Percentiles rank a stretch among this genome's conserved stretches.
phyloP scores from a whole-genome alignment of 1,140 invertebrate genomes.

The Drosophila ficusphila region DNA sequence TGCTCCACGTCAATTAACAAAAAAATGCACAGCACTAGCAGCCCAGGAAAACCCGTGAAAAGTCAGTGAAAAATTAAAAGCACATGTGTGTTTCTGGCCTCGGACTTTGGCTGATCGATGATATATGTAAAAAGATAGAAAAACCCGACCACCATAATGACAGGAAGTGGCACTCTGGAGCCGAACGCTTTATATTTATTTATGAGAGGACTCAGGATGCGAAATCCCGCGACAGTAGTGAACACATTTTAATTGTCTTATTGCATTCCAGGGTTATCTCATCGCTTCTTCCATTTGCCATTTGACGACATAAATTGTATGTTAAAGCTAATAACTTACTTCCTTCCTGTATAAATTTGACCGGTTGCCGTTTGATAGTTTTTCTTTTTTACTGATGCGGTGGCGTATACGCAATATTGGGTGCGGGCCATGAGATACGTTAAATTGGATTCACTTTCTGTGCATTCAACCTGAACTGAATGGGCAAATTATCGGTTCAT shows the following conservation, averaged over 20 bases:
- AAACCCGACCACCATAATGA: constrained; percentile 13
- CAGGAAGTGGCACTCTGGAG: constrained; percentile 28
- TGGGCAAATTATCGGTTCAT: constrained; percentile 55
- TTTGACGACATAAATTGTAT: constrained; percentile 3
- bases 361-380: constrained; percentile 12
- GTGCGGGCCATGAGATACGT: constrained; percentile 14
- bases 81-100: constrained; percentile 26
- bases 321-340: background rate
- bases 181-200: constrained; percentile 21
- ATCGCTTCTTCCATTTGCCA: constrained; percentile 1
- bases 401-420: constrained; percentile 52
- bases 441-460: constrained; percentile 47
- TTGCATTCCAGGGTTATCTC: constrained; percentile 8
- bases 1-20: constrained; percentile 72
- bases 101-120: constrained; percentile 18
- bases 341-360: constrained; percentile 53
- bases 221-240: constrained; percentile 5
- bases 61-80: constrained; percentile 58
- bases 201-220: constrained; percentile 11
- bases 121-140: constrained; percentile 4
- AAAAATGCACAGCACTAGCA: constrained; percentile 5
- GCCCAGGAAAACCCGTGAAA: constrained; percentile 28
- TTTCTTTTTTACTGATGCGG: constrained; percentile 1
- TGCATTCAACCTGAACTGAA: constrained; percentile 66
- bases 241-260: constrained; percentile 17